Evolutionary conservation across 2,113 vertebrate species (phyloP), one percentile per base, ranked within the genome.

Genomic region (Anolis sagrei): DNA sequence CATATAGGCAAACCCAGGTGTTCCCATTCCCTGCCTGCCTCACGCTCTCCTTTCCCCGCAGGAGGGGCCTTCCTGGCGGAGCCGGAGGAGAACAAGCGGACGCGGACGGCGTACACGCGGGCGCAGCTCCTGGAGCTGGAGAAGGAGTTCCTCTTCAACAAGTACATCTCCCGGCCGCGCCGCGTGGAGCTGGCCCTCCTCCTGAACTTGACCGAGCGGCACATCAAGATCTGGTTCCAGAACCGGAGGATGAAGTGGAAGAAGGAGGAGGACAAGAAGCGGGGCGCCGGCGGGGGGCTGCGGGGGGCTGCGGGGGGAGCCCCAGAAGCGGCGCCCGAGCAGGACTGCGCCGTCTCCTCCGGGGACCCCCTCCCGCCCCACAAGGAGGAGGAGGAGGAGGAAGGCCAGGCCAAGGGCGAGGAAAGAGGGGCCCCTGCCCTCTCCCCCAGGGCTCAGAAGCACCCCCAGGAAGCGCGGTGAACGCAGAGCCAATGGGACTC

Each of bases 141-240:
- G 94, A 99, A 99, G 91, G 98, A 99, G 89, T 99, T 99, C 89
- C 97, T 99, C 2, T 99, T 98, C 93, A 99, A 99, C 95, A 98
- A 98, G 66, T 99, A 99, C 95, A 99, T 99, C 95, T 99, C 98
- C 4, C 95, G 98, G 90, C 98, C 98, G 0, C 97, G 98, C 49
- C 97, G 98, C 34, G 98, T 99, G 82, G 98, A 99, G 96, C 94
- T 99, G 92, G 98, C 98, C 0, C 96, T 99, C 79, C 98, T 98
- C 94, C 95, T 99, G 85, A 98, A 98, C 96, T 97, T 99, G 92
- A 99, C 98, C 36, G 98, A 99, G 95, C 95, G 98, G 8, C 98
- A 99, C 95, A 99, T 99, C 92, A 98, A 99, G 94, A 99, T 99
- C 96, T 98, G 98, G 98, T 98, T 98, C 95, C 98, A 99, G 93